phyloP scores from a whole-genome alignment of 2,113 vertebrate genomes.

The Protobothrops flavoviridis region DNA sequence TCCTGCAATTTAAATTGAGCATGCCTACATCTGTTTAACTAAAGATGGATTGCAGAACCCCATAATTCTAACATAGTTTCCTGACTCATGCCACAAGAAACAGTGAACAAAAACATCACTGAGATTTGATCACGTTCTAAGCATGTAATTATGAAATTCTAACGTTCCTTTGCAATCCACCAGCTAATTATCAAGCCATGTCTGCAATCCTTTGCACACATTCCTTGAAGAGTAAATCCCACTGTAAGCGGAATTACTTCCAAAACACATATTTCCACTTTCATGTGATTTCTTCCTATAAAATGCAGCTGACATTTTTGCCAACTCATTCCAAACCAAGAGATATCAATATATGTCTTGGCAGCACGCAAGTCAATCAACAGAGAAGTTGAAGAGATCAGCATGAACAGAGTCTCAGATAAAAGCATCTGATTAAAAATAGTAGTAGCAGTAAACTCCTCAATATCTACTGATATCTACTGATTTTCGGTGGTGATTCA shows the following conservation, averaged over 20 bases:
- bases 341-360: not conserved
- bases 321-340: not conserved
- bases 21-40: not conserved
- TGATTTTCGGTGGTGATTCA: not conserved
- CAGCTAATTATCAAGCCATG: not conserved
- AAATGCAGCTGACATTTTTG: not conserved
- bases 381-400: not conserved
- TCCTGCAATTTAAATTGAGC: not conserved
- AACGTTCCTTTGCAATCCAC: not conserved
- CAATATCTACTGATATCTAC: not conserved
- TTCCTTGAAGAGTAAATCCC: not conserved
- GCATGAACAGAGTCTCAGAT: not conserved
- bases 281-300: not conserved
- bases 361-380: not conserved
- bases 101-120: not conserved
- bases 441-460: too few species aligned
- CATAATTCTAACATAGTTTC: not conserved
- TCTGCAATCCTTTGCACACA: not conserved
- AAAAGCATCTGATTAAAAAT: not conserved
- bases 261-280: not conserved
- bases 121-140: not conserved
- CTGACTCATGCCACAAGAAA: accelerated
- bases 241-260: not conserved
- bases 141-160: not conserved
- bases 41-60: not conserved